Conservation (phyloP, 2,113 vertebrate species). For the Malaclemys terrapin region DNA sequence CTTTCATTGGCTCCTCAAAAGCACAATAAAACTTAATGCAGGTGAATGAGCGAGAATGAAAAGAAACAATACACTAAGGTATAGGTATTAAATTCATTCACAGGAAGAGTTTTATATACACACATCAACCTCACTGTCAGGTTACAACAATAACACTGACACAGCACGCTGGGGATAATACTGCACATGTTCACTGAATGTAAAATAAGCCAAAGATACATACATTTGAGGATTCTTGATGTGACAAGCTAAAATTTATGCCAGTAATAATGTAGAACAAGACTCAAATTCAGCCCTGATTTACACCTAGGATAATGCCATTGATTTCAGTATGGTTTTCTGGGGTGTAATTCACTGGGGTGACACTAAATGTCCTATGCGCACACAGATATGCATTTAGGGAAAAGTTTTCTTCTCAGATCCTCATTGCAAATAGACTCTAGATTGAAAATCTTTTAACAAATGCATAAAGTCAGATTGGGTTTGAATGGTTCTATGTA, state of each 20-base stretch:
- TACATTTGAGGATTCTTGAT: neutral
- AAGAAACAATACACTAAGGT: neutral
- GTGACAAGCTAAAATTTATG: neutral
- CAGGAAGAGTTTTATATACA: neutral
- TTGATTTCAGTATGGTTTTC: neutral
- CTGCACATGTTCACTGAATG: accelerated
- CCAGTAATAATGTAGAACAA: neutral
- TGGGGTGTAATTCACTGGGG: neutral
- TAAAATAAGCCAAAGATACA: neutral
- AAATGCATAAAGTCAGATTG: neutral
- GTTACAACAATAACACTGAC: neutral
- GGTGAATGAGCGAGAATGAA: neutral
- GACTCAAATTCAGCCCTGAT: neutral
- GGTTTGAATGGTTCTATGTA: neutral
- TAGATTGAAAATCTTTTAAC: neutral
- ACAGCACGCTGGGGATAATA: neutral
- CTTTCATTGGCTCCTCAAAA: neutral
- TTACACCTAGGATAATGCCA: neutral
- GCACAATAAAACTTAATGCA: neutral
- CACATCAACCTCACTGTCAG: neutral
- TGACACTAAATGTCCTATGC: accelerated
- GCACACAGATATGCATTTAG: neutral
- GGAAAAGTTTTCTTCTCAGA: neutral
- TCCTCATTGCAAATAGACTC: neutral
- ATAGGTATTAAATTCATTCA: neutral